Evolutionary conservation across 2,113 vertebrate species (phyloP).

Genomic region (Toxotes jaculatrix): DNA sequence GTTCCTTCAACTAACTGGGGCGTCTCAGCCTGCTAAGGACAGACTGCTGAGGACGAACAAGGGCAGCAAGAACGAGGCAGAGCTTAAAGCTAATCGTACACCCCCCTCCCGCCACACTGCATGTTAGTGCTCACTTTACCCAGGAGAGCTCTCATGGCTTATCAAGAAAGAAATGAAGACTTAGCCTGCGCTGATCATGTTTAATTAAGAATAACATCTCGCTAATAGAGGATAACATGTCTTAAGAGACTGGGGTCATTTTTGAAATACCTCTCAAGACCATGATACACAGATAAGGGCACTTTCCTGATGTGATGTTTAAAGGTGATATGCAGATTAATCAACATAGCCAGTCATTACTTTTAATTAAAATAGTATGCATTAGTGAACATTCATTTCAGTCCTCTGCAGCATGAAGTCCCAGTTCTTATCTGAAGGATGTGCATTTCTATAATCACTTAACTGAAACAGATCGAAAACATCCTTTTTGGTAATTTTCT

Average conservation of each 20-base stretch:
- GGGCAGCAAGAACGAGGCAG: constrained; percentile 49
- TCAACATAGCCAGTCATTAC: constrained; percentile 12
- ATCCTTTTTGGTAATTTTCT: constrained; percentile 1
- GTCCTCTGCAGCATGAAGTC: neutral
- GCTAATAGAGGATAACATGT: constrained; percentile 65
- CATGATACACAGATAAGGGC: constrained; percentile 35
- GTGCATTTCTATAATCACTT: neutral
- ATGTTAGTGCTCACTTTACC: constrained; percentile 57
- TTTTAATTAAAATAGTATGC: constrained; percentile 44
- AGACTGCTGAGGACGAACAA: constrained; percentile 67
- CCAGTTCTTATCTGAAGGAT: neutral
- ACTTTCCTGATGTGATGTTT: neutral
- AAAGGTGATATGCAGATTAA: constrained; percentile 36
- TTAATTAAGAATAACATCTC: constrained; percentile 72
- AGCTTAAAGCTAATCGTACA: constrained; percentile 64
- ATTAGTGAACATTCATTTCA: constrained; percentile 21
- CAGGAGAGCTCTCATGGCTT: constrained; percentile 67
- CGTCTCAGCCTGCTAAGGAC: constrained; percentile 51
- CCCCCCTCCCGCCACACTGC: constrained; percentile 52
- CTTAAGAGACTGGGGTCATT: constrained; percentile 50
- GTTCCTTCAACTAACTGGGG: constrained; percentile 58
- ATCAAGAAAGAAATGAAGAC: constrained; percentile 68
- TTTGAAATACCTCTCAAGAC: constrained; percentile 30
- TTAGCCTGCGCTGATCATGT: constrained; percentile 64
- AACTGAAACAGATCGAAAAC: neutral